Base-by-base conservation (phyloP, 2,113 vertebrate genomes). In the Regulus satrapa region DNA sequence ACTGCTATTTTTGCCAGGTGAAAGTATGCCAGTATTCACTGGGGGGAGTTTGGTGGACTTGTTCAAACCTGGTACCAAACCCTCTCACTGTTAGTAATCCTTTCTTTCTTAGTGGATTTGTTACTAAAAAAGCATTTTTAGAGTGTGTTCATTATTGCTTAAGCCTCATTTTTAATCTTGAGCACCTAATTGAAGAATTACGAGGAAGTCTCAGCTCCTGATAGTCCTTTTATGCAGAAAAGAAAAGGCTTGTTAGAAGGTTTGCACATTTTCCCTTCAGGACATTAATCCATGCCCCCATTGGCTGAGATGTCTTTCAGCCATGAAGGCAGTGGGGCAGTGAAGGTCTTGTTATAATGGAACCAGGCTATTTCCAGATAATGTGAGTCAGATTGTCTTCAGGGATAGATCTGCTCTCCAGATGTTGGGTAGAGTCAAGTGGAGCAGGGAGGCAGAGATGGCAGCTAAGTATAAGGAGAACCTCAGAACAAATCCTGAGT, bases 311-410 rank as follows among this genome's bases (percentile, higher is more conserved):
- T 88, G 88, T 92, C 94, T 95, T 96, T 96, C 85, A 96, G 93
- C 93, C 93, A 95, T 83, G 95, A 92, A 97, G 94, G 89, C 86
- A 79, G 85, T 68, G 86, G 96, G 96, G 94, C 95, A 95, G 58
- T 34, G 95, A 96, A 97, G 94, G 93, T 97, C 96, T 97, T 97
- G 89, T 79, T 92, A 87, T 94, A 97, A 97, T 95, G 92, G 92
- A 96, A 97, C 87, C 55, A 78, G 82, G 86, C 92, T 96, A 97
- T 97, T 97, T 96, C 85, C 88, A 96, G 92, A 97, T 96, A 97
- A 97, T 97, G 87, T 83, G 89, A 95, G 80, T 92, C 96, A 97
- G 88, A 96, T 91, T 97, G 94, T 84, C 85, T 94, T 89, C 73
- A 89, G 96, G 87, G 85, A 9, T 69, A 84, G 91, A 80, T 97